phyloP scores from a whole-genome alignment of 2,113 vertebrate genomes.

The Acinonyx jubatus region DNA sequence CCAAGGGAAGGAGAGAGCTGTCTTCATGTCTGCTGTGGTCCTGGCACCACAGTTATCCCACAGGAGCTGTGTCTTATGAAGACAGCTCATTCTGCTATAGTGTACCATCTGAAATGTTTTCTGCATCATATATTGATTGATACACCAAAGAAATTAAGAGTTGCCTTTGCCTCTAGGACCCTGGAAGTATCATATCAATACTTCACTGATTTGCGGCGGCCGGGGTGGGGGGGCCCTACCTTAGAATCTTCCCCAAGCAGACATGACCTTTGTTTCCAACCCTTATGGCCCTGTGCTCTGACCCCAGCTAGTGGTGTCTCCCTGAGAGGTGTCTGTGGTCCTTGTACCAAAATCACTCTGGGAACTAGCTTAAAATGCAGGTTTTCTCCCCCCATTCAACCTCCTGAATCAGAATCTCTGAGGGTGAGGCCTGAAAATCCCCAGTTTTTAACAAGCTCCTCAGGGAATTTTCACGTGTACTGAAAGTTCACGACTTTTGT shows the following conservation, averaged over 20 bases:
- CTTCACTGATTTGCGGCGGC: not conserved
- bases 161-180: not conserved
- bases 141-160: not conserved
- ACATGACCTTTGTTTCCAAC: not conserved
- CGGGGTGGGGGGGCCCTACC: too few species aligned
- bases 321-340: not conserved
- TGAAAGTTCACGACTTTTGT: not conserved
- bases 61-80: not conserved
- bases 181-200: too few species aligned
- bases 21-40: not conserved
- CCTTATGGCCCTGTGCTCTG: not conserved
- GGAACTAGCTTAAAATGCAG: not conserved
- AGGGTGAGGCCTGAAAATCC: not conserved
- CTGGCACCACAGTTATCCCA: not conserved
- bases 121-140: not conserved
- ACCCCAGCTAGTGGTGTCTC: not conserved
- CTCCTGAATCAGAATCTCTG: not conserved
- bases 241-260: not conserved
- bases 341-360: not conserved
- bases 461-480: not conserved
- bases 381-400: not conserved
- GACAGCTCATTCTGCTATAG: not conserved
- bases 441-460: not conserved
- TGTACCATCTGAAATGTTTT: not conserved
- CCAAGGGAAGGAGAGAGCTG: not conserved